A percentile compares a stretch with the other conserved stretches of the same genome.
These are phyloP conservation scores for Syrmaticus mikado DNA, from an alignment of 2,113 vertebrate genomes.

Conservation along the genomic window DNA sequence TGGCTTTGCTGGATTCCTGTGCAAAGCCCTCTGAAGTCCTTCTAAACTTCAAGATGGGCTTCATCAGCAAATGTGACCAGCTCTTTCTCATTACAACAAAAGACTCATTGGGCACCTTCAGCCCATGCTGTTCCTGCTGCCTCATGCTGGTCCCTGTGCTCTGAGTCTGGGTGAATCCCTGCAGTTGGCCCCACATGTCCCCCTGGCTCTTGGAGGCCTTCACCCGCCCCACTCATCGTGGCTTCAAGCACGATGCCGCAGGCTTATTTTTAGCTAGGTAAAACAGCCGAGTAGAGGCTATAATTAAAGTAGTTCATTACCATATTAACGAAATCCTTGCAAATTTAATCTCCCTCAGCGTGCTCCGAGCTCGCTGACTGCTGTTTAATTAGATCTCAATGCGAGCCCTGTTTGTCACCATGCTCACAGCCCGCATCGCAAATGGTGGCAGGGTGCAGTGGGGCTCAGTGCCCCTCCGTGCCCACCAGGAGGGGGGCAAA, in stretches of 20 bases:
- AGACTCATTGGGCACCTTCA: not conserved
- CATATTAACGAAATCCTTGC: constrained; percentile 60
- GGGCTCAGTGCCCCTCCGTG: not conserved
- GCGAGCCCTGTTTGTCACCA: not conserved
- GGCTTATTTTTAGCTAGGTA: constrained; percentile 61
- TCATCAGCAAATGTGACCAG: not conserved
- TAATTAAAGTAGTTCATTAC: constrained; percentile 71
- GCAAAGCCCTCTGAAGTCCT: not conserved
- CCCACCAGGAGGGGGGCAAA: not conserved
- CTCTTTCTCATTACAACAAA: not conserved
- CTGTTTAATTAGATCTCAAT: not conserved
- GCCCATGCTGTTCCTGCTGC: not conserved
- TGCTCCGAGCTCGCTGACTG: not conserved
- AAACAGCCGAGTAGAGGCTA: constrained; percentile 53
- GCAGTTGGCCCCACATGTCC: rapidly evolving
- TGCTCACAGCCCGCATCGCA: not conserved
- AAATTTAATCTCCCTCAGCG: not conserved
- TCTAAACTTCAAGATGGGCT: not conserved
- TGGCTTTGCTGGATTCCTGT: not conserved
- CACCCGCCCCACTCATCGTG: not conserved
- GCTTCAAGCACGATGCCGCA: not conserved
- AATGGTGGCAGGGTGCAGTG: too few species aligned
- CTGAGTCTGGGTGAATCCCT: not conserved
- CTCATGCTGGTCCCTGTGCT: not conserved
- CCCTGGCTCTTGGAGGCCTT: not conserved